These are phyloP conservation scores for Pomatorhinus ruficollis DNA, from an alignment of 2,113 vertebrate species.

Conservation along the genomic window DNA sequence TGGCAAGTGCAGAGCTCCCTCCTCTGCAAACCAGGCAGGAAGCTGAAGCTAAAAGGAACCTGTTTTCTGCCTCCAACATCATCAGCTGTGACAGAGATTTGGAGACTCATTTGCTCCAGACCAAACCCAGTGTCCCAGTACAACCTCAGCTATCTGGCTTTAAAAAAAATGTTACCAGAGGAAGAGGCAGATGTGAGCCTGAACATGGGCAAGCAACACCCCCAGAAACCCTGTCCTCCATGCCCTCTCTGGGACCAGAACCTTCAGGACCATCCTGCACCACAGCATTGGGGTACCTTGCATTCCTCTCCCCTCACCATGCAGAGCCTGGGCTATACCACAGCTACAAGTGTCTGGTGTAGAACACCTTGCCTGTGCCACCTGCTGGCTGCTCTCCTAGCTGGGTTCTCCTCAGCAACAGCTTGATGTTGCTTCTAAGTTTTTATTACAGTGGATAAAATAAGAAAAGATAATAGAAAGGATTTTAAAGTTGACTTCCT, in stretches of 20 bases:
- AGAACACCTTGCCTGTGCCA: accelerated
- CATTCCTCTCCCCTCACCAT: accelerated
- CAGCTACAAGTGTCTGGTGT: neutral
- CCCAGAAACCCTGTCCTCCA: neutral
- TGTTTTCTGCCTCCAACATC: neutral
- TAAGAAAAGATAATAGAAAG: neutral
- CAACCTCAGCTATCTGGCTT: neutral
- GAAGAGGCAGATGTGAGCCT: neutral
- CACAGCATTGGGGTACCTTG: accelerated
- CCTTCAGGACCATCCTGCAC: neutral
- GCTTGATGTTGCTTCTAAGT: neutral
- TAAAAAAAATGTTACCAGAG: neutral
- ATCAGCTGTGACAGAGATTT: neutral
- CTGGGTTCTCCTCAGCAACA: neutral
- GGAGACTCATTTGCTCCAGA: neutral
- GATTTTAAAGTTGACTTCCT: neutral
- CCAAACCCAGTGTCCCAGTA: neutral
- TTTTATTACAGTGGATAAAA: neutral
- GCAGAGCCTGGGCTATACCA: neutral
- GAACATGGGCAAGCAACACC: accelerated
- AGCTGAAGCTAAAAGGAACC: neutral
- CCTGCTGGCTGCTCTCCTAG: neutral
- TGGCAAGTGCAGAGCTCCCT: neutral
- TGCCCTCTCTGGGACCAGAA: neutral
- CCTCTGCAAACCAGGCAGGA: neutral